Evolutionary conservation across 1,140 invertebrate species (phyloP), one percentile per base, ranked within the genome.

Genomic region (Pygmarrhopalites habei): DNA sequence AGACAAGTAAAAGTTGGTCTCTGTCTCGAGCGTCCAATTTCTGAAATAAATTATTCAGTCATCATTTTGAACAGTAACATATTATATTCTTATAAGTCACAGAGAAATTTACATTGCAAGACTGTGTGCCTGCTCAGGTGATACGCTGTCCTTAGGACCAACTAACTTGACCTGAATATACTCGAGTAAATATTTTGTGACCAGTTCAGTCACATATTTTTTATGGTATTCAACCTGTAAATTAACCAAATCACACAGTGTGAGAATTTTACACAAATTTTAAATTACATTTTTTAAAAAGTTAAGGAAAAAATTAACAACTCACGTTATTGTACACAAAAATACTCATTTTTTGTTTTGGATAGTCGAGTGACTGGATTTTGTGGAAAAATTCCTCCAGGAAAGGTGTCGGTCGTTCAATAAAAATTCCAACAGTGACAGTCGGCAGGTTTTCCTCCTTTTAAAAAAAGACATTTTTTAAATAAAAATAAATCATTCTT

Each of bases 341-440:
- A 0, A 99, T 72, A 78, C 92, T 84, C 12, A 99, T 80, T 67
- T 83, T 87, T 0, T 84, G 75, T 72, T 95, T 95, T 0, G 95
- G 93, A 80, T 98, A 99, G 46, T 86, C 79, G 21, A 91, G 77
- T 0, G 78, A 72, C 10, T 78, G 62, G 12, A 98, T 77, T 74
- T 83, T 83, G 0, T 83, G 70, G 4, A 98, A 83, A 72, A 93
- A 96, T 74, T 96, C 90, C 73, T 89, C 85, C 14, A 98, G 73
- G 75, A 99, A 99, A 19, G 96, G 94, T 23, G 90, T 95, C 1
- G 92, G 79, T 67, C 83, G 80, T 70, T 90, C 85, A 32, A 97
- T 82, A 73, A 95, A 95, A 1, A 98, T 68, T 0, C 85, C 86
- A 28, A 98, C 69, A 19, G 89, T 73, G 1, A 98, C 82, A 4